Conservation (phyloP, 2,888 invertebrate species). For the Tachina grossa region DNA sequence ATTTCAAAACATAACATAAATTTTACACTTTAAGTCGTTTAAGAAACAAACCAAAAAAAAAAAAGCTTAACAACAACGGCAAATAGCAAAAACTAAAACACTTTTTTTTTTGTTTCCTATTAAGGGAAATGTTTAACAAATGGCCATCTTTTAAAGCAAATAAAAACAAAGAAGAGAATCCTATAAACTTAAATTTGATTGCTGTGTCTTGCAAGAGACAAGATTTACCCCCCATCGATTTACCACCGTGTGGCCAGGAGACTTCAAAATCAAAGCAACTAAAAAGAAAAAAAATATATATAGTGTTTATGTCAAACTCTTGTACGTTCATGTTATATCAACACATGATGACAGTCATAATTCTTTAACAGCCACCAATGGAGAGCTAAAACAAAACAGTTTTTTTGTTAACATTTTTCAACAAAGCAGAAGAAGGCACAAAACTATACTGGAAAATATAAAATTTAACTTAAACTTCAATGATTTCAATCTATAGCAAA, state of each 20-base stretch:
- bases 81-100: conserved; percentile 51
- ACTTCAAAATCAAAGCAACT: neutral
- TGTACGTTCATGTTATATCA: conserved; percentile 73
- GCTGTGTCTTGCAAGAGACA: conserved; percentile 45
- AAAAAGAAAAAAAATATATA: conserved; percentile 26
- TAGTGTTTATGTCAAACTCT: conserved; percentile 71
- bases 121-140: conserved; percentile 50
- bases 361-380: conserved; percentile 72
- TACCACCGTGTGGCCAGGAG: conserved; percentile 62
- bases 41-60: conserved; percentile 40
- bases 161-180: conserved; percentile 9
- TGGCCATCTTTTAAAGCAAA: conserved; percentile 16
- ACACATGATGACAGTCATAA: conserved; percentile 80
- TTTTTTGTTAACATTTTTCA: neutral
- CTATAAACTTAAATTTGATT: conserved; percentile 51
- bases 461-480: conserved; percentile 37
- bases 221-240: conserved; percentile 68
- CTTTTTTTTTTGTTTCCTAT: conserved; percentile 23
- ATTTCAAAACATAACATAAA: conserved; percentile 67
- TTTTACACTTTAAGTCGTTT: conserved; percentile 64
- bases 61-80: neutral
- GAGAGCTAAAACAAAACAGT: conserved; percentile 47
- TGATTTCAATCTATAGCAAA: conserved; percentile 48
- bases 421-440: too few species aligned
- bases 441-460: conserved; percentile 5